phyloP scores from a whole-genome alignment of 1,140 invertebrate species.

The Nomia melanderi region DNA sequence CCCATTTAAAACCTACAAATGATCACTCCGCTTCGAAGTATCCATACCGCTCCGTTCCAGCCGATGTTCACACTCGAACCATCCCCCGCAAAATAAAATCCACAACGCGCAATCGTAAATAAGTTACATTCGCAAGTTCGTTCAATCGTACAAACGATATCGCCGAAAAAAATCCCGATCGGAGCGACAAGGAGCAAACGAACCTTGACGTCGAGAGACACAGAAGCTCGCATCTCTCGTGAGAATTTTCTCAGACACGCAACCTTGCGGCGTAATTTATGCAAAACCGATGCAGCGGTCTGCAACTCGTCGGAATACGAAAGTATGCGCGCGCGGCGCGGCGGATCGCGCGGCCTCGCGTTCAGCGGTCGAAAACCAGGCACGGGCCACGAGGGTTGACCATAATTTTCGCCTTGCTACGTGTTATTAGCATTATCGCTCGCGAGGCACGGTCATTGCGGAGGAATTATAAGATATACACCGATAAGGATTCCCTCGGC shows the following conservation, averaged over 20 bases:
- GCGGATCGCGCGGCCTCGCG: not conserved
- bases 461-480: conserved; percentile 29
- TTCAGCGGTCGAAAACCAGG: not conserved
- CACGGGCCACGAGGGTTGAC: not conserved
- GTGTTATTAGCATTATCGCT: conserved; percentile 19
- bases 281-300: conserved; percentile 5
- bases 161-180: too few species aligned
- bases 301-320: not conserved
- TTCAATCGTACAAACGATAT: too few species aligned
- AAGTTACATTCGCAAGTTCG: too few species aligned
- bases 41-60: too few species aligned
- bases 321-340: not conserved
- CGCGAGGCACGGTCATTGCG: conserved; percentile 22
- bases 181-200: not conserved
- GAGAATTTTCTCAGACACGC: conserved; percentile 5
- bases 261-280: conserved; percentile 20
- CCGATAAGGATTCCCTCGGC: conserved; percentile 45
- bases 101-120: too few species aligned
- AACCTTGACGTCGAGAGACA: not conserved
- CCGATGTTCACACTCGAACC: too few species aligned
- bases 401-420: conserved; percentile 11
- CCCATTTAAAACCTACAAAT: too few species aligned
- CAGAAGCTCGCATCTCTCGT: not conserved
- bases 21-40: too few species aligned
- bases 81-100: too few species aligned